Base-by-base conservation (phyloP, 2,888 invertebrate species). In the Balanococcus diminutus region DNA sequence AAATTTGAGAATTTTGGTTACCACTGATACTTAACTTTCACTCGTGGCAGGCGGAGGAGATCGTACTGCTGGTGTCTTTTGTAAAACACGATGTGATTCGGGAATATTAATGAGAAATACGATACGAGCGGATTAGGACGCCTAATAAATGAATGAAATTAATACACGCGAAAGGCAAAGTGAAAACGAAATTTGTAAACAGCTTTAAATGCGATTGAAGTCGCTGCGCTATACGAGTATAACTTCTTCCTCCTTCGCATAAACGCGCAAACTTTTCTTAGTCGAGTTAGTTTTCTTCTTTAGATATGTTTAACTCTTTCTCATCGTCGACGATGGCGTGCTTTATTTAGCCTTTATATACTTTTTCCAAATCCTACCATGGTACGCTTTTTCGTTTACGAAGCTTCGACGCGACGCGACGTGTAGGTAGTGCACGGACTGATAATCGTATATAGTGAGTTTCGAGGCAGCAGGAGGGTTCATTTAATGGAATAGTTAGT, bases 151-250 rank as follows among this genome's bases (percentile, higher is more conserved):
- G 75, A 79, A 79, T 36, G 75, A 79, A 79, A 79, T 79, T 79
- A 79, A 79, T 79, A 79, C 75, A 36, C 67, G 67, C 31, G 75
- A 79, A 79, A n/a, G n/a, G n/a, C n/a, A n/a, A n/a, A 79, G 75
- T 36, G 75, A 79, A 79, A 79, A 79, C 75, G 75, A 79, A 79
- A 79, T 79, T 79, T 79, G 75, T 79, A 79, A 79, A 79, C 28
- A 79, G 75, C 75, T 79, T 79, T 79, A 79, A 79, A 79, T 79
- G 11, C 75, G 75, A 79, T 79, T 79, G 75, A 79, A 79, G 75
- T 79, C 36, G 72, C 31, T n/a, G 36, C 75, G n/a, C n/a, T n/a
- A n/a, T 67, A 28, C 67, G 28, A 22, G 22, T 56, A 56, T 22
- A 46, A 46, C 56, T 56, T 56, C 46, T 46, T 46, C 56, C 8